These are phyloP conservation scores for Tetraneura akinire DNA, from an alignment of 1,140 invertebrate genomes.

Conservation along the genomic window DNA sequence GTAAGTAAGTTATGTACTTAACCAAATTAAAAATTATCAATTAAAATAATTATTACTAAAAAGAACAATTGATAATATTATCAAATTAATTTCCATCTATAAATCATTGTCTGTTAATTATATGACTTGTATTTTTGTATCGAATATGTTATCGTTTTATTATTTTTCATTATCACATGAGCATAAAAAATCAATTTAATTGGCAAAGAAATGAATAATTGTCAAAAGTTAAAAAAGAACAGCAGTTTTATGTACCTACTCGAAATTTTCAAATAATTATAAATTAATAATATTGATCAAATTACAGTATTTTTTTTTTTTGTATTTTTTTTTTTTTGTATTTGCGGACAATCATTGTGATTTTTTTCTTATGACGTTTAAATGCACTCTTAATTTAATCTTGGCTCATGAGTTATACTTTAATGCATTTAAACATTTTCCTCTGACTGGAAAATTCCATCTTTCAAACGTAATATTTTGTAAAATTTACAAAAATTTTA, in stretches of 20 bases:
- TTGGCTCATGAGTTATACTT: neutral
- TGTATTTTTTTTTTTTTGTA: conserved; percentile 26
- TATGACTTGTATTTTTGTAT: conserved; percentile 24
- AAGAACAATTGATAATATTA: neutral
- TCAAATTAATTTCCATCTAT: neutral
- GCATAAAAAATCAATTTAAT: neutral
- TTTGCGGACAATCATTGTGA: conserved; percentile 35
- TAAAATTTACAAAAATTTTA: neutral
- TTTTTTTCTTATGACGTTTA: neutral
- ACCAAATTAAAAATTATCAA: neutral
- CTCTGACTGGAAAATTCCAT: neutral
- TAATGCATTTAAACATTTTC: neutral
- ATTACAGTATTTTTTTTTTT: neutral
- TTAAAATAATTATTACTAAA: neutral
- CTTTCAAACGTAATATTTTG: neutral
- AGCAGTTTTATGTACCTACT: no score
- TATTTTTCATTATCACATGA: neutral
- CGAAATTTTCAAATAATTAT: conserved; percentile 8
- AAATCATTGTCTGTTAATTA: neutral
- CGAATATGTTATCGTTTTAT: neutral
- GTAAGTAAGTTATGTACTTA: neutral
- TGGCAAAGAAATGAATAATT: neutral
- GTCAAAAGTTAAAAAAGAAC: neutral
- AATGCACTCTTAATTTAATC: conserved; percentile 1
- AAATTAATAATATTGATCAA: conserved; percentile 9